Evolutionary conservation across 2,888 invertebrate genomes (phyloP).

Genomic region (Villa cingulata): DNA sequence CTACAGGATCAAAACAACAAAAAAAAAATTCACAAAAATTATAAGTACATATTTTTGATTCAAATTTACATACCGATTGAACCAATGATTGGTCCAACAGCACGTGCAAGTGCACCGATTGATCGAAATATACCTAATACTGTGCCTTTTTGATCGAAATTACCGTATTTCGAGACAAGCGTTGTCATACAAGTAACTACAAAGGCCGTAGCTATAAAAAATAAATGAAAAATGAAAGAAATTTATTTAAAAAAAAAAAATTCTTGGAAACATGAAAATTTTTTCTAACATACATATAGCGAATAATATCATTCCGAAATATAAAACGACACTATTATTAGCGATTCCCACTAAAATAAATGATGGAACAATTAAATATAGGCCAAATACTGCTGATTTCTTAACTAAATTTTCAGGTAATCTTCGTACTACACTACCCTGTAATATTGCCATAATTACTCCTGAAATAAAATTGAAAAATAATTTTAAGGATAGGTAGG

Average conservation of each 20-base stretch:
- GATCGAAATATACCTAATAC: constrained; percentile 90
- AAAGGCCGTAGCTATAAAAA: constrained; percentile 61
- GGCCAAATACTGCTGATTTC: constrained; percentile 55
- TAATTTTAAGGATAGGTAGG: too few relatives aligned
- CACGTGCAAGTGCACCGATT: constrained; percentile 84
- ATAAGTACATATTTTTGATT: too few relatives aligned
- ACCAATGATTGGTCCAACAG: constrained; percentile 78
- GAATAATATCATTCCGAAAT: constrained; percentile 72
- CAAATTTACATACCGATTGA: constrained; percentile 50
- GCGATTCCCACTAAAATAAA: constrained; percentile 76
- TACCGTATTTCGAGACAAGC: constrained; percentile 72
- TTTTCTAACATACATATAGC: constrained; percentile 74
- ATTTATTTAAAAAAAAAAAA: not conserved
- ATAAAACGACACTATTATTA: constrained; percentile 45
- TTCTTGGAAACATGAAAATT: not conserved
- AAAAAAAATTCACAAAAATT: too few relatives aligned
- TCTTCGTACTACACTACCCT: constrained; percentile 77
- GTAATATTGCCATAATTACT: constrained; percentile 76
- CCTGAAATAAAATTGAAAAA: constrained; percentile 32
- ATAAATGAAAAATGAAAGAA: constrained; percentile 3
- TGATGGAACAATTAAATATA: constrained; percentile 73
- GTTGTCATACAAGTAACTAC: constrained; percentile 94
- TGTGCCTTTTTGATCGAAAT: constrained; percentile 73
- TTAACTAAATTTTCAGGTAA: constrained; percentile 60
- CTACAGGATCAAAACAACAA: constrained; percentile 36